Percentiles rank a stretch among this genome's conserved stretches.
These are phyloP conservation scores for Anniella stebbinsi DNA, from an alignment of 2,797 vertebrate species.

Conservation along the genomic window DNA sequence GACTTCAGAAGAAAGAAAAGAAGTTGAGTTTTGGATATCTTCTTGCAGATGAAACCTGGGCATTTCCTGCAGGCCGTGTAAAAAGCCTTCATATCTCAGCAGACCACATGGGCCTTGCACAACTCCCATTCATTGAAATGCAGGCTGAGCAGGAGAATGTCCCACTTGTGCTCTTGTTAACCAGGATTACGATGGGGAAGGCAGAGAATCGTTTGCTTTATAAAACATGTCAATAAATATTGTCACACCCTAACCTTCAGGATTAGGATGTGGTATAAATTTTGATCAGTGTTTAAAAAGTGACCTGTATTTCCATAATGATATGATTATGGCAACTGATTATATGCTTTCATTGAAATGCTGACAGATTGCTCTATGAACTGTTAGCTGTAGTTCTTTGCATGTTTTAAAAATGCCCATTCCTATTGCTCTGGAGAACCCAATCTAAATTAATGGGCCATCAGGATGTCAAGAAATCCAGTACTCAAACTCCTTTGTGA, in stretches of 20 bases:
- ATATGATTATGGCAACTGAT: background rate
- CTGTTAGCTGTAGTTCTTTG: background rate
- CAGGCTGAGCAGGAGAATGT: background rate
- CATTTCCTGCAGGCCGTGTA: background rate
- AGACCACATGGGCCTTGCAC: background rate
- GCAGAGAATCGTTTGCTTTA: background rate
- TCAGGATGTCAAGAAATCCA: conserved; percentile 5
- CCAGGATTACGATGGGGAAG: background rate
- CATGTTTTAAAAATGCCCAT: background rate
- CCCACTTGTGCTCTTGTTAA: background rate
- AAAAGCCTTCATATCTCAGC: background rate
- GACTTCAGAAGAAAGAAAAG: background rate
- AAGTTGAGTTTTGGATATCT: background rate
- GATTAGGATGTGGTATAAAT: background rate
- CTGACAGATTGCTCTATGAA: background rate
- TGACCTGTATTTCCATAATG: background rate
- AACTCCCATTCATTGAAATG: background rate
- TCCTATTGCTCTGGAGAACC: conserved; percentile 7
- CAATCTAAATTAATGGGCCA: background rate
- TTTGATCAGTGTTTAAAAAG: background rate
- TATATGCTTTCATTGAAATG: conserved; percentile 14
- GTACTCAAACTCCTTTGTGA: conserved; percentile 12
- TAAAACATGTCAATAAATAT: background rate
- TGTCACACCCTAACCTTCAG: background rate
- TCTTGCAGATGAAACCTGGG: background rate